A percentile compares a stretch with the other conserved stretches of the same genome.
Evolutionary conservation across 35 echinoderm and acorn worm species (phyloP).

Genomic region (Lytechinus pictus): DNA sequence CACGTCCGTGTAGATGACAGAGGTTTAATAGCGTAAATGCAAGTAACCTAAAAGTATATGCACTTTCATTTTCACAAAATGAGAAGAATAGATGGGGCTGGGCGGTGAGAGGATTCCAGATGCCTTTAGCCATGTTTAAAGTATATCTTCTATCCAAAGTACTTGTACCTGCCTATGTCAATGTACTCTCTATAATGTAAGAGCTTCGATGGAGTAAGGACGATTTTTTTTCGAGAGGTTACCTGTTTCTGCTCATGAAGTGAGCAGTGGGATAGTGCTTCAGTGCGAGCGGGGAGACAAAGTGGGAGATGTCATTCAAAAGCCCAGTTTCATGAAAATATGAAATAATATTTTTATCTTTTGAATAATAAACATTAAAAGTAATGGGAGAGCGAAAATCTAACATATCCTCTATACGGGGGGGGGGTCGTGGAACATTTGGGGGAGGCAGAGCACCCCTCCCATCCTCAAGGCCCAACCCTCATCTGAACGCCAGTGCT

Average conservation of each 20-base stretch:
- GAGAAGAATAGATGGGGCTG: neutral
- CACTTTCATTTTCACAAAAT: neutral
- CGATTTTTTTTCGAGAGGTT: neutral
- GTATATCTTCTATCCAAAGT: neutral
- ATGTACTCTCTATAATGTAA: neutral
- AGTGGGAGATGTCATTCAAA: too few species aligned
- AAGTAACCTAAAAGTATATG: slow-evolving; percentile 6
- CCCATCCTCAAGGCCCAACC: too few species aligned
- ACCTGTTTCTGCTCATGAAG: neutral
- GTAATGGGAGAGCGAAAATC: too few species aligned
- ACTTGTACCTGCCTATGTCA: neutral
- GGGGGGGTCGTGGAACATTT: too few species aligned
- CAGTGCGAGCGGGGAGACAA: too few species aligned
- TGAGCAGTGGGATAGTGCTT: neutral
- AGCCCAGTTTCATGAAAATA: too few species aligned
- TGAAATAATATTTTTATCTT: too few species aligned
- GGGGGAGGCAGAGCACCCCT: too few species aligned
- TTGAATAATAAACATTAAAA: too few species aligned
- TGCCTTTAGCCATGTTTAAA: neutral
- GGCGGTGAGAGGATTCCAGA: neutral
- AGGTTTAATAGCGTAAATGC: neutral
- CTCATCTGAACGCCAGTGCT: too few species aligned
- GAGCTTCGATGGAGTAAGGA: neutral
- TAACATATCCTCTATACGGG: too few species aligned
- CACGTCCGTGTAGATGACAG: neutral